Conservation (phyloP, 2,113 vertebrate genomes). For the Plecturocebus donacophilus region DNA sequence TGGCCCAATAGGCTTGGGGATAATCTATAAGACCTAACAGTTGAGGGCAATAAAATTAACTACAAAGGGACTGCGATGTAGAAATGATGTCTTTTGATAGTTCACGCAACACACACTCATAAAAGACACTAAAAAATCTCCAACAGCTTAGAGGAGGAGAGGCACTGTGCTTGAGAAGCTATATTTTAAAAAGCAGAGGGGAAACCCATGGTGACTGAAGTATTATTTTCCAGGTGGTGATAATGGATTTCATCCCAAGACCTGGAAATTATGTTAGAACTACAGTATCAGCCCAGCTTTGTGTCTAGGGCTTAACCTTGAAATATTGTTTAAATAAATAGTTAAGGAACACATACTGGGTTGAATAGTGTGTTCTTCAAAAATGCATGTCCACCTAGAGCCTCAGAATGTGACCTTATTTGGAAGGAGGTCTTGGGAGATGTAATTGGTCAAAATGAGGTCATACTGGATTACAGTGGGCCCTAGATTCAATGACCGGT, state of each 20-base stretch:
- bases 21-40: constrained; percentile 79
- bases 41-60: constrained; percentile 81
- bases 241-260: constrained; percentile 59
- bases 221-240: constrained; percentile 18
- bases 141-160: constrained; percentile 80
- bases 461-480: background rate
- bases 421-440: background rate
- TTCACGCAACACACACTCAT: background rate
- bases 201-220: constrained; percentile 37
- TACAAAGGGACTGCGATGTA: constrained; percentile 71
- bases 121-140: constrained; percentile 73
- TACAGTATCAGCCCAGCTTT: constrained; percentile 46
- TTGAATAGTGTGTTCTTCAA: background rate
- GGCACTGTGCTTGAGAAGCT: constrained; percentile 81
- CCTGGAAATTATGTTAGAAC: constrained; percentile 67
- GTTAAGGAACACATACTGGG: background rate
- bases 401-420: background rate
- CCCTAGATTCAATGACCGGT: background rate
- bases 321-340: constrained; percentile 35
- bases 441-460: background rate
- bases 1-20: constrained; percentile 79
- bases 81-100: constrained; percentile 76
- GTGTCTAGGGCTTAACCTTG: background rate
- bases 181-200: constrained; percentile 79
- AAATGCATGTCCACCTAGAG: background rate